A percentile compares a stretch with the other conserved stretches of the same genome.
Conservation (phyloP, 2,113 vertebrate genomes). For the Alethe castanea region DNA sequence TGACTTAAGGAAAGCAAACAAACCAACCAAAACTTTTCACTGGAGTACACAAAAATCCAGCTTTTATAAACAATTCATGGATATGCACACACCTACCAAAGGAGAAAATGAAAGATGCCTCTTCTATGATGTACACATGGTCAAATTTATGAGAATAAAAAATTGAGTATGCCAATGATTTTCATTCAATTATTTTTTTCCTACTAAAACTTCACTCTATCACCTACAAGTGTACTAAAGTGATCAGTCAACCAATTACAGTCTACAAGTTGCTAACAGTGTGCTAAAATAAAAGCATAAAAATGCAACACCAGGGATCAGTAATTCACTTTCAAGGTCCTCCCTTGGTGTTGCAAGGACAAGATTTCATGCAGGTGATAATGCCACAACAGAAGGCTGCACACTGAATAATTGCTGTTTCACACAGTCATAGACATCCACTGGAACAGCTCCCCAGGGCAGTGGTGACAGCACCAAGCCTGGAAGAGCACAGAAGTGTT, state of each 20-base stretch:
- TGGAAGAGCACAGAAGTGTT: neutral
- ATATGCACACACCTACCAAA: neutral
- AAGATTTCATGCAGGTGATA: neutral
- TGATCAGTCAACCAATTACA: neutral
- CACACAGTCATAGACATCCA: neutral
- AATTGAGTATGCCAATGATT: neutral
- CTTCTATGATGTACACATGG: neutral
- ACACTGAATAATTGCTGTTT: neutral
- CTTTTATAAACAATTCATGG: neutral
- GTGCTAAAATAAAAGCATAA: neutral
- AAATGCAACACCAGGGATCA: neutral
- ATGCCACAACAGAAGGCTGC: neutral
- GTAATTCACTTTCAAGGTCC: neutral
- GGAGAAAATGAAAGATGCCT: neutral
- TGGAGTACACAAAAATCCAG: neutral
- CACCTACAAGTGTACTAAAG: neutral
- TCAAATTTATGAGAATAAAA: neutral
- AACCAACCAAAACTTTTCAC: neutral
- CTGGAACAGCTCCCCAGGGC: neutral
- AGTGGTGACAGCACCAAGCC: neutral
- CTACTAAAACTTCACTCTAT: neutral
- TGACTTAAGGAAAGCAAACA: neutral
- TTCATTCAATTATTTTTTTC: neutral
- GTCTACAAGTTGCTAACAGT: neutral
- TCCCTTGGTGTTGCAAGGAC: neutral